Base-by-base conservation (phyloP, 2,113 vertebrate species). In the Alethe castanea region DNA sequence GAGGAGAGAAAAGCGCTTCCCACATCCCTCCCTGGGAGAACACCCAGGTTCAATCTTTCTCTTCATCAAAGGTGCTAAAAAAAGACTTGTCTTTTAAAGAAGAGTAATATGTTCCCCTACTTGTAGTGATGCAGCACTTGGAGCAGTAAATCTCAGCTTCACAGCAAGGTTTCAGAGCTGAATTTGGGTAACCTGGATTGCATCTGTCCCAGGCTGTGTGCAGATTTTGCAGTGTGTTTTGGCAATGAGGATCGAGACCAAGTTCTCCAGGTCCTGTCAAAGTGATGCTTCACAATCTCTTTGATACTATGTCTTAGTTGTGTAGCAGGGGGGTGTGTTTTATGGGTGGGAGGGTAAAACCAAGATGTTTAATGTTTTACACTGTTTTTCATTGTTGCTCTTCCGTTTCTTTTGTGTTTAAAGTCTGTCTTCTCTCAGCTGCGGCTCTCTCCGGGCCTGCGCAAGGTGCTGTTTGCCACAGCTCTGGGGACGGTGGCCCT, bases 341-440 rank as follows among this genome's bases (percentile, higher is more conserved):
- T 44, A 15, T 16, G 20, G 59, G 35, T 35, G 60, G 60, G 74
- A 65, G 28, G 38, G 45, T 52, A 47, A 52, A 38, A 11, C 20
- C 29, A 9, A 44, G 11, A 5, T 19, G 12, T 40, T 50, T 53
- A 11, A 5, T 16, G 14, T 36, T 62, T 66, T 56, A 52, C 26
- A 6, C 65, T 44, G 42, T 86, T 87, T 83, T 92, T 94, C 88
- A 96, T 35, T 53, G 28, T 76, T 60, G 82, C 48, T 96, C 8
- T 95, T 69, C 67, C 26, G 2, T 93, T 59, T 96, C 56, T 97
- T 90, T 90, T 96, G 90, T 96, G 93, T 95, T 92, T 73, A 36
- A 88, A 99, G 99, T 99, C 99, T 33, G 98, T 99, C 19, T 99
- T 99, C 97, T 99, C 99, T 12, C 99, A 99, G 98, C 98, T 99